phyloP scores from a whole-genome alignment of 1,140 invertebrate species.

The Maconellicoccus hirsutus region DNA sequence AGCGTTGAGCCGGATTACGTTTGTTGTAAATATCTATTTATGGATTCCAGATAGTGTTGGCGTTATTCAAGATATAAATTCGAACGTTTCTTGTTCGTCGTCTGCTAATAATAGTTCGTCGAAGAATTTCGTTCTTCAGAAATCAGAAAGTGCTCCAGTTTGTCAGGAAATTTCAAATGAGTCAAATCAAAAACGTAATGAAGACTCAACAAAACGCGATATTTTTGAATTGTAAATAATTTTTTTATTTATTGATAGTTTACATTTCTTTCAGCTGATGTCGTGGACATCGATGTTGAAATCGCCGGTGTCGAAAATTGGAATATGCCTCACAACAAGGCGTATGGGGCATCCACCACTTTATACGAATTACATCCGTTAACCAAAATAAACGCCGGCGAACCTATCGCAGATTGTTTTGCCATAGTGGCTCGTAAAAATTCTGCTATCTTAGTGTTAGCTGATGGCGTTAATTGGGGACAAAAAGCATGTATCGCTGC shows the following conservation, averaged over 20 bases:
- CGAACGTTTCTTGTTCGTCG: neutral
- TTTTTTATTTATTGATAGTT: too few species aligned
- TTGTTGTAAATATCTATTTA: neutral
- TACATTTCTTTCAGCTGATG: neutral
- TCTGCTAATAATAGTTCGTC: neutral
- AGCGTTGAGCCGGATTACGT: too few species aligned
- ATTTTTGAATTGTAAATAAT: neutral
- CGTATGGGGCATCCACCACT: conserved; percentile 46
- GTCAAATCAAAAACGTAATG: neutral
- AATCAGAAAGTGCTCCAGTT: conserved; percentile 37
- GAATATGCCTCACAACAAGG: conserved; percentile 48
- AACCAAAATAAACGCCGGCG: conserved; percentile 61
- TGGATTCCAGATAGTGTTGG: neutral
- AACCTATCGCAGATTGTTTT: conserved; percentile 84
- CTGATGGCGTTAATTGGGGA: conserved; percentile 92
- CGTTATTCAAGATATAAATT: conserved; percentile 10
- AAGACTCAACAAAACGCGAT: neutral
- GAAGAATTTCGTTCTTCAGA: conserved; percentile 32
- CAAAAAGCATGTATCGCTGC: conserved; percentile 79
- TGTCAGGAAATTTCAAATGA: neutral
- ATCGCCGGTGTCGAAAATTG: conserved; percentile 53
- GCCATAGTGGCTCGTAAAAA: conserved; percentile 67
- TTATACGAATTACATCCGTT: conserved; percentile 47
- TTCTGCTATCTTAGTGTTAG: conserved; percentile 68
- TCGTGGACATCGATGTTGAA: neutral